Base-by-base conservation (phyloP, 2,113 vertebrate species). In the Ptychochromis oligacanthus region DNA sequence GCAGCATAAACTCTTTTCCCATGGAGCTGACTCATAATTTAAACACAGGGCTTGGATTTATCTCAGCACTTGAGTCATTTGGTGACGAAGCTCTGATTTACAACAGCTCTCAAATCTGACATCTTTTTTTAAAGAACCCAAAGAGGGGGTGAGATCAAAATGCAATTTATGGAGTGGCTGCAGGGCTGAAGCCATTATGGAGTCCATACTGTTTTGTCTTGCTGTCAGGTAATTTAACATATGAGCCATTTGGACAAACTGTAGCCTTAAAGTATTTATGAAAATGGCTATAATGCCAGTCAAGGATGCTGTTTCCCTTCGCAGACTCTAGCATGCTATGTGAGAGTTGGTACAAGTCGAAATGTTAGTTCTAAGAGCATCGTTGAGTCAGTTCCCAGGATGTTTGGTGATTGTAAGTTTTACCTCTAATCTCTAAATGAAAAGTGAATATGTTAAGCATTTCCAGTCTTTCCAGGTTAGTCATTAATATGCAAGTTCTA, bases 1-100 rank as follows among this genome's bases (percentile, higher is more conserved):
- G 26, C 67, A 83, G 88, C 87, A 82, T 90, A 85, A 92, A 90
- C 77, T 83, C 86, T 90, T 90, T 91, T 91, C 89, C 91, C 90
- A 92, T 86, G 86, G 87, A 92, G 59, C 82, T 46, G 83, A 18
- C 80, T 91, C 86, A 59, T 89, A 70, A 85, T 89, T 91, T 91
- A 85, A 88, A 81, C 80, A 88, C 70, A 79, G 79, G 82, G 77
- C 75, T 75, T 12, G 49, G 76, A 90, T 88, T 87, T 75, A 87
- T 92, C 82, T 86, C 83, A 38, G 81, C 81, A 54, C 59, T 59
- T 61, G 15, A 56, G 40, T 72, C 6, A 22, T 79, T 46, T 74
- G 65, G 77, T 84, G 82, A 79, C 65, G 58, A 79, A n/a, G 65
- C 82, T 81, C 70, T 85, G 83, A 91, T 80, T 91, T 81, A 88